Evolutionary conservation across 2,888 invertebrate species (phyloP), one percentile per base, ranked within the genome.

Genomic region (Iselma pallidipennis): DNA sequence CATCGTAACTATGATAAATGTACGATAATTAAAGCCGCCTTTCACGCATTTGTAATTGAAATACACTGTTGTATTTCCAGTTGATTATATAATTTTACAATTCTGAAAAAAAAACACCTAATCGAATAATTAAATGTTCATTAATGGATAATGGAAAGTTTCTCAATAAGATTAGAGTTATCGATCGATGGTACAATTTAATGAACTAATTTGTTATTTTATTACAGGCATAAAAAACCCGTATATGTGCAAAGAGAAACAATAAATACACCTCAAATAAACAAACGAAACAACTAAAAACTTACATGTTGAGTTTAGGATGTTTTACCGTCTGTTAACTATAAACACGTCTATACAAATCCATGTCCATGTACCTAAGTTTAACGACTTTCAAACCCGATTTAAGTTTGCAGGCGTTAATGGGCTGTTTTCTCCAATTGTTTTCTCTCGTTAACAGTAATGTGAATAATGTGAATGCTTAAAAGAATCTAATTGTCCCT

Each of bases 301-400:
- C 12, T 23, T 45, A 23, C 12, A 10, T 45, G 45, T 45, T 25
- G 4, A 4, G 3, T 28, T n/a, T 45, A 21, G 21, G 45, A 12
- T 45, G 6, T 45, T 45, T 45, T 45, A 42, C 21, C 19, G 53
- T 55, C 59, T 37, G 31, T 6, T 50, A 65, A 59, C 65, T 54
- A 65, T 65, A 65, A 65, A 65, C 61, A 65, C 61, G 65, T 65
- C 65, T 59, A 55, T 55, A 54, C 57, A 56, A 59, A 63, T 65
- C 59, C 62, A 57, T 54, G 59, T 55, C 55, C 49, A 16, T 37
- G 37, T 37, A n/a, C n/a, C n/a, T 45, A 50, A 59, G 49, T 65
- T 65, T 63, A 63, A 65, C 65, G 59, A 65, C 59, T 65, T 59
- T 54, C 55, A 59, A 65, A 57, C 57, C 59, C 61, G 2, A 10